These are phyloP conservation scores for Seriola rivoliana DNA, from an alignment of 2,113 vertebrate species.

Conservation along the genomic window DNA sequence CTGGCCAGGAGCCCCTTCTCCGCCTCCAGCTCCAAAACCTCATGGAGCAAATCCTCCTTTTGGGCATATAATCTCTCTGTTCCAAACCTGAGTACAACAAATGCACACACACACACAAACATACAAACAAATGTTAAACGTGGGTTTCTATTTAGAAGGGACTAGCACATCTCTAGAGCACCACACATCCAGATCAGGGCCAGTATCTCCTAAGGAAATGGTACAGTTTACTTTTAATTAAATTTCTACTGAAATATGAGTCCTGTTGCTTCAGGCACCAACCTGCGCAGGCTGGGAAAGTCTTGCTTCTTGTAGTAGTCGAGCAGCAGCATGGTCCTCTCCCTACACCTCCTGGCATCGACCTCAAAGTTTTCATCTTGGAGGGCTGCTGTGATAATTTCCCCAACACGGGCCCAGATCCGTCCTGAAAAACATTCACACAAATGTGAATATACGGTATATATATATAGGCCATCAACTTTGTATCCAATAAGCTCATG, in stretches of 20 bases:
- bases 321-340: conserved; percentile 85
- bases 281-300: conserved; percentile 85
- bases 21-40: conserved; percentile 86
- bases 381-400: conserved; percentile 83
- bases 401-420: conserved; percentile 84
- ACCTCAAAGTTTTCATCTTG: conserved; percentile 87
- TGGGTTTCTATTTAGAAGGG: neutral
- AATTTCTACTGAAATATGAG: too few relatives aligned
- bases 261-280: neutral
- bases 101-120: conserved; percentile 3
- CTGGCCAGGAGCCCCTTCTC: conserved; percentile 78
- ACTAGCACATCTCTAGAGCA: neutral
- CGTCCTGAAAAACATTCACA: conserved; percentile 57
- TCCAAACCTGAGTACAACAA: conserved; percentile 78
- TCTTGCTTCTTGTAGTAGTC: conserved; percentile 88
- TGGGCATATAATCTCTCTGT: conserved; percentile 85
- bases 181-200: neutral
- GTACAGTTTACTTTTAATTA: neutral
- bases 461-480: neutral
- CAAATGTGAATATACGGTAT: neutral
- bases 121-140: neutral
- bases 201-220: neutral
- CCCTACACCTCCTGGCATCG: conserved; percentile 83
- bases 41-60: conserved; percentile 86
- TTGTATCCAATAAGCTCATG: neutral